Evolutionary conservation across 2,113 vertebrate genomes (phyloP).

Genomic region (Sylvietta virens): DNA sequence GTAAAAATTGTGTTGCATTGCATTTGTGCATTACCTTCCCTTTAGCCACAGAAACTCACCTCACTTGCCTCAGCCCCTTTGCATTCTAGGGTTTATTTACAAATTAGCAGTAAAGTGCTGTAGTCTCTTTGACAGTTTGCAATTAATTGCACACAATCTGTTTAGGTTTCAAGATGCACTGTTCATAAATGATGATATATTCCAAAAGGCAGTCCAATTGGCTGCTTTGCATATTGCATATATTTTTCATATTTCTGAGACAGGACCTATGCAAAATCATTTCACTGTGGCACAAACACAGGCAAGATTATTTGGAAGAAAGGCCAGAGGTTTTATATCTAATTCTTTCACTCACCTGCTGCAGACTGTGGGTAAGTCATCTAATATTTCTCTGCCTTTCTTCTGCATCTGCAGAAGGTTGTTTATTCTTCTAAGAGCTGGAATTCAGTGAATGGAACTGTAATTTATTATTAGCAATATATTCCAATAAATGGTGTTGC

Average conservation of each 20-base stretch:
- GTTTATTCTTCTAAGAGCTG: constrained; percentile 10
- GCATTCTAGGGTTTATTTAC: constrained; percentile 26
- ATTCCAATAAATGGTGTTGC: constrained; percentile 2
- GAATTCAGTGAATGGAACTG: constrained; percentile 5
- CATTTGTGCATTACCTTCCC: background rate
- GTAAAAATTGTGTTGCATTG: background rate
- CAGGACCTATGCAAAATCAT: constrained; percentile 34
- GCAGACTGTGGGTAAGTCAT: background rate
- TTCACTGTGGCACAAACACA: constrained; percentile 22
- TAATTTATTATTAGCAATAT: constrained; percentile 26
- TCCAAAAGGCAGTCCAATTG: constrained; percentile 37
- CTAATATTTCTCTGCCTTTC: constrained; percentile 15
- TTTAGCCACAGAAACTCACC: background rate
- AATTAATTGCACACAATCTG: constrained; percentile 57
- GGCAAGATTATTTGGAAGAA: constrained; percentile 19
- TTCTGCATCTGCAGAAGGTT: background rate
- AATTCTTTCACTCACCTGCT: constrained; percentile 19
- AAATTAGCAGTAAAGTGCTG: constrained; percentile 25
- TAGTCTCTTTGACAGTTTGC: constrained; percentile 36
- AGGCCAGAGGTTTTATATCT: constrained; percentile 22
- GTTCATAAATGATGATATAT: constrained; percentile 43
- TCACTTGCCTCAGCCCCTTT: background rate
- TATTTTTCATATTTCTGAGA: constrained; percentile 38
- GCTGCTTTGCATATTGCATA: constrained; percentile 50
- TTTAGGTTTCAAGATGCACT: constrained; percentile 31